Percentiles rank a stretch among this genome's conserved stretches.
phyloP scores from a whole-genome alignment of 2,888 invertebrate genomes.

The Atethmia centrago region DNA sequence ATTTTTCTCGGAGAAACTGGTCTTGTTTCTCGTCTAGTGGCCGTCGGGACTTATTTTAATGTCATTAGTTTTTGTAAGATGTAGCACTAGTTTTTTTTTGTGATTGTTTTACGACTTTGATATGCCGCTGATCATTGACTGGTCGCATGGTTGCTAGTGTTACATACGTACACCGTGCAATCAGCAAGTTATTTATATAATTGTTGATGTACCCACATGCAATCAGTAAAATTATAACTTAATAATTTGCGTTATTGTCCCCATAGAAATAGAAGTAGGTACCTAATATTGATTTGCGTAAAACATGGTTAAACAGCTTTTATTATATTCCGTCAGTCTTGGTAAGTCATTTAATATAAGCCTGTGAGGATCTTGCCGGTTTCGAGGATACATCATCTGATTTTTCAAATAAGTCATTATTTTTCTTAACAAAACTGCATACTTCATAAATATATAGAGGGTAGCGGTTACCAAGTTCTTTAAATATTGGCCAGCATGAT shows the following conservation, averaged over 20 bases:
- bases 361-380: too few relatives aligned
- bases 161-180: neutral
- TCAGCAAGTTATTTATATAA: neutral
- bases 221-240: neutral
- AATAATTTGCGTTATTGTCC: neutral
- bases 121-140: neutral
- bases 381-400: too few relatives aligned
- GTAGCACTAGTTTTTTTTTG: neutral
- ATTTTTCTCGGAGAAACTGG: slow-evolving; percentile 22
- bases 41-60: slow-evolving; percentile 7
- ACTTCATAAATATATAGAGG: too few relatives aligned
- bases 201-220: neutral
- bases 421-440: too few relatives aligned
- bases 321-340: too few relatives aligned
- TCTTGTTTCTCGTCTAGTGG: slow-evolving; percentile 5
- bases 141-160: neutral
- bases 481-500: too few relatives aligned
- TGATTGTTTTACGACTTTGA: neutral
- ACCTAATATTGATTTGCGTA: too few relatives aligned
- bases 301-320: too few relatives aligned
- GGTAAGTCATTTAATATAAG: too few relatives aligned
- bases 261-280: too few relatives aligned
- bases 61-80: slow-evolving; percentile 16
- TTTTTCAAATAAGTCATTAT: too few relatives aligned
- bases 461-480: too few relatives aligned